phyloP scores from a whole-genome alignment of 2,797 vertebrate genomes.

The Phataginus tetradactyla region DNA sequence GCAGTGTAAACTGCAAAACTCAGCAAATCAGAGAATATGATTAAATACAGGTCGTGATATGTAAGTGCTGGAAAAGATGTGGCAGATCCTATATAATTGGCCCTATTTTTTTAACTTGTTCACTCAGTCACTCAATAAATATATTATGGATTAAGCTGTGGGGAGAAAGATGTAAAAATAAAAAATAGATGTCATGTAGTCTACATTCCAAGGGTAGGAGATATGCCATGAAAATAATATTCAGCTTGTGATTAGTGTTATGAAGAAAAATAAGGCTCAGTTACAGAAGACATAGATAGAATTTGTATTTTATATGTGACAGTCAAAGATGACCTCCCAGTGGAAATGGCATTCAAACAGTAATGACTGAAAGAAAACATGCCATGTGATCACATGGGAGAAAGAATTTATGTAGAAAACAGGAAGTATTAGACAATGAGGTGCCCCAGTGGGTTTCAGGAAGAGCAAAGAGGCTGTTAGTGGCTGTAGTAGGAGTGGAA shows the following conservation, averaged over 20 bases:
- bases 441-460: neutral
- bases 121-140: neutral
- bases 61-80: neutral
- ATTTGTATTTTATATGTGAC: neutral
- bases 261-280: neutral
- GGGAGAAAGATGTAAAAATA: neutral
- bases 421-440: too few relatives aligned
- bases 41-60: neutral
- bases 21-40: neutral
- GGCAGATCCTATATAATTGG: neutral
- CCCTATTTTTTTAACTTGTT: neutral
- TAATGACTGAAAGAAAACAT: neutral
- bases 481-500: neutral
- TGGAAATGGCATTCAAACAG: neutral
- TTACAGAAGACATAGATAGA: neutral
- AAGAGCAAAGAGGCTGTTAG: neutral
- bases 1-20: neutral
- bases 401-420: neutral
- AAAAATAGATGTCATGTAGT: neutral
- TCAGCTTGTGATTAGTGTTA: neutral
- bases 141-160: neutral
- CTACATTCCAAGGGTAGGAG: neutral
- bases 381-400: rapidly evolving
- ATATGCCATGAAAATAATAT: neutral
- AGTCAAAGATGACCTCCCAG: neutral